phyloP scores from a whole-genome alignment of 2,888 invertebrate genomes.

The Apodemia hepburni region DNA sequence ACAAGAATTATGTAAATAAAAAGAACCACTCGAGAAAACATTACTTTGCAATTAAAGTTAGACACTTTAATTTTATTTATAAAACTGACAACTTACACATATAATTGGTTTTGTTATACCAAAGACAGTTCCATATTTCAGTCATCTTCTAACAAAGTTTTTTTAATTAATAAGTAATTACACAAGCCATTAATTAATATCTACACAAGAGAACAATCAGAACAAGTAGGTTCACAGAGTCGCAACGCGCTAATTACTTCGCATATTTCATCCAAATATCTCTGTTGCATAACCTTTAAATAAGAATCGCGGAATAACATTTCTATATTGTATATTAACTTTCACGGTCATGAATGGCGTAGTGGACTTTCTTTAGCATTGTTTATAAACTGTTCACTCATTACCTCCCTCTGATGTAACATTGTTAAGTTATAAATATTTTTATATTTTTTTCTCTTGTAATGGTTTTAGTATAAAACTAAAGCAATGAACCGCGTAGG shows the following conservation, averaged over 20 bases:
- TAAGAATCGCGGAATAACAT: constrained; percentile 36
- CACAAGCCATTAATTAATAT: not conserved
- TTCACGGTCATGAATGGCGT: constrained; percentile 65
- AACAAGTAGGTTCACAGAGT: not conserved
- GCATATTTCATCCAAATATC: constrained; percentile 6
- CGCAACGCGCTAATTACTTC: not conserved
- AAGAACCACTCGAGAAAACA: too few relatives aligned
- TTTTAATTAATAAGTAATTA: not conserved
- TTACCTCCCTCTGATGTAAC: constrained; percentile 1
- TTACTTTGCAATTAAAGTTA: too few relatives aligned
- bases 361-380: constrained; percentile 58
- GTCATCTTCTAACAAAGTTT: too few relatives aligned
- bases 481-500: too few relatives aligned
- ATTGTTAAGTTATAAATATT: not conserved
- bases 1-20: too few relatives aligned
- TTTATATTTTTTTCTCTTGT: too few relatives aligned
- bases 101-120: too few relatives aligned
- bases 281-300: not conserved
- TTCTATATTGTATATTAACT: constrained; percentile 54
- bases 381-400: constrained; percentile 23
- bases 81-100: too few relatives aligned
- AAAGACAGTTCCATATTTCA: too few relatives aligned
- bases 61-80: too few relatives aligned
- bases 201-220: not conserved
- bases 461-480: too few relatives aligned